Percentiles rank a stretch among this genome's conserved stretches.
phyloP scores from a whole-genome alignment of 1,140 invertebrate genomes.

The Drosophila asahinai region DNA sequence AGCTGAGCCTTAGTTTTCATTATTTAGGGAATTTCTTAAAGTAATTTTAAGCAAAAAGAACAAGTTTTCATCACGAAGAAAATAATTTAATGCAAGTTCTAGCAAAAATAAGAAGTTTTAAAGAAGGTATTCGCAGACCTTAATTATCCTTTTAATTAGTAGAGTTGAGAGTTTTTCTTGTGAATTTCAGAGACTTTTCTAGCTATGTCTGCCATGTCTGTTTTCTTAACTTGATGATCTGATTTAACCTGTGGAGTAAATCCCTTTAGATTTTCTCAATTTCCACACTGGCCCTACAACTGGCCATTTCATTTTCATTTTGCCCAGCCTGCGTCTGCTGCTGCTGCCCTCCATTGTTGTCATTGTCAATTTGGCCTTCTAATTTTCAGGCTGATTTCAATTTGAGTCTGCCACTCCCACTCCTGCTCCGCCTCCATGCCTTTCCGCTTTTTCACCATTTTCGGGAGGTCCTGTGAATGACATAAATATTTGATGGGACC shows the following conservation, averaged over 20 bases:
- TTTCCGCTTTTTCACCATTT: slow-evolving; percentile 15
- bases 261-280: not conserved
- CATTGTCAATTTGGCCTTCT: slow-evolving; percentile 74
- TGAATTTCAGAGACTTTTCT: no score
- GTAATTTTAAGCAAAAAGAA: no score
- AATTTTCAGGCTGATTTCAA: slow-evolving; percentile 74
- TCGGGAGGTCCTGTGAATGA: slow-evolving; percentile 39
- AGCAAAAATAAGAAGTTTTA: no score
- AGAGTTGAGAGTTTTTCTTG: no score
- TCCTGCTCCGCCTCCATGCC: not conserved
- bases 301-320: slow-evolving; percentile 12
- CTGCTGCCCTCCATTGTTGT: slow-evolving; percentile 31
- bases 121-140: no score
- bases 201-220: no score
- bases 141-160: no score
- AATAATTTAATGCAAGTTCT: no score
- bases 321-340: not conserved
- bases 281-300: not conserved
- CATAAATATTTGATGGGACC: slow-evolving; percentile 60
- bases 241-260: slow-evolving; percentile 17
- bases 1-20: no score
- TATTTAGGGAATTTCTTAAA: no score
- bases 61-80: no score
- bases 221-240: not conserved
- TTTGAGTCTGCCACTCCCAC: slow-evolving; percentile 30